phyloP scores from a whole-genome alignment of 2,888 invertebrate genomes.

The Phania funesta region DNA sequence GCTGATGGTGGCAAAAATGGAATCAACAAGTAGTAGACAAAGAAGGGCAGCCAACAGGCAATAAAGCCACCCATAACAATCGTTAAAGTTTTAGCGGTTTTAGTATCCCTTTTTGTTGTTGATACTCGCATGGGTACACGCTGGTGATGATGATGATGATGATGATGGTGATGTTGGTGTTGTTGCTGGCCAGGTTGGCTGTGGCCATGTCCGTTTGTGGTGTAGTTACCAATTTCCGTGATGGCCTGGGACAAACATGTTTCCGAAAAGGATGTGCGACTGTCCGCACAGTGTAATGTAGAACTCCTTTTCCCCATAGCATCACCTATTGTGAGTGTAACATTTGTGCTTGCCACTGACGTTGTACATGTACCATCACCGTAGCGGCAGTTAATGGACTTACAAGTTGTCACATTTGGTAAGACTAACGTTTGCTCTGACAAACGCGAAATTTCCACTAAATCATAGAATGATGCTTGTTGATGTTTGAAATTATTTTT shows the following conservation, averaged over 20 bases:
- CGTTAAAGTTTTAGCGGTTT: slow-evolving; percentile 92
- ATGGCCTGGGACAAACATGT: slow-evolving; percentile 71
- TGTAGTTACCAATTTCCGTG: slow-evolving; percentile 51
- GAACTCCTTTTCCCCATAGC: slow-evolving; percentile 46
- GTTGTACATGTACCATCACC: slow-evolving; percentile 69
- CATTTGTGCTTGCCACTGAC: slow-evolving; percentile 42
- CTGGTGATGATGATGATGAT: slow-evolving; percentile 71
- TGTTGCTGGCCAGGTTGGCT: slow-evolving; percentile 56
- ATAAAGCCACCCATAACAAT: slow-evolving; percentile 95
- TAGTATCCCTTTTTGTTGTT: slow-evolving; percentile 88
- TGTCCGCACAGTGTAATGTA: slow-evolving; percentile 73
- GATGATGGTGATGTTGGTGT: slow-evolving; percentile 60
- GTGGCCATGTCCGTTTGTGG: slow-evolving; percentile 38
- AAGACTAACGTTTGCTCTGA: slow-evolving; percentile 71
- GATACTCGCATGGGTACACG: slow-evolving; percentile 82
- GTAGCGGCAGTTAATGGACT: slow-evolving; percentile 75
- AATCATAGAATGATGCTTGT: slow-evolving; percentile 77
- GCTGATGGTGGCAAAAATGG: slow-evolving; percentile 86
- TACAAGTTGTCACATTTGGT: slow-evolving; percentile 66
- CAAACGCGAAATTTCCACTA: slow-evolving; percentile 76
- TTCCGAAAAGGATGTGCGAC: slow-evolving; percentile 73
- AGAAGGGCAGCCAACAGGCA: slow-evolving; percentile 94
- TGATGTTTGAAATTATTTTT: slow-evolving; percentile 70
- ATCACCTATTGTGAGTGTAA: slow-evolving; percentile 27
- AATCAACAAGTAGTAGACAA: slow-evolving; percentile 89